These are phyloP conservation scores for Pterobdella sp. DNA, from an alignment of 2,888 invertebrate genomes.

Conservation along the genomic window DNA sequence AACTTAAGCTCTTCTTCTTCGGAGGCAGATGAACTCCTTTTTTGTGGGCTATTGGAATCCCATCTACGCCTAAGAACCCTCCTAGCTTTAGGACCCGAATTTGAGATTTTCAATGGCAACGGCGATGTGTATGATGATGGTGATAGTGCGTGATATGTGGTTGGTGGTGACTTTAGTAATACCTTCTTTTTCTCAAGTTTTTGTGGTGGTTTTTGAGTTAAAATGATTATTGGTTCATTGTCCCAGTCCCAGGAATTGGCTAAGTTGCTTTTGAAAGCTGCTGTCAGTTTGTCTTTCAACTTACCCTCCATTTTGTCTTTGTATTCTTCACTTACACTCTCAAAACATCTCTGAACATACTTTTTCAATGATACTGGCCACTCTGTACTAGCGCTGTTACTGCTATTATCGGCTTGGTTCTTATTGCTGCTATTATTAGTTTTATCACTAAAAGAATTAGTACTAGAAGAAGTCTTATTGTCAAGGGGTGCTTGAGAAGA, in stretches of 20 bases:
- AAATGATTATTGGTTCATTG: slow-evolving; percentile 62
- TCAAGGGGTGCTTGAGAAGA: neutral
- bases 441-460: too few relatives aligned
- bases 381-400: slow-evolving; percentile 56
- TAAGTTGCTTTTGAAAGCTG: slow-evolving; percentile 77
- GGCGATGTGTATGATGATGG: neutral
- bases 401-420: neutral
- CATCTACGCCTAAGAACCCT: neutral
- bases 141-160: neutral
- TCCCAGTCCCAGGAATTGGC: slow-evolving; percentile 89
- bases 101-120: slow-evolving; percentile 3
- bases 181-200: neutral
- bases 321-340: slow-evolving; percentile 77
- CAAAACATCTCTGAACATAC: slow-evolving; percentile 85
- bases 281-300: slow-evolving; percentile 83
- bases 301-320: slow-evolving; percentile 89
- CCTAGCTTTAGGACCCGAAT: slow-evolving; percentile 17
- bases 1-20: slow-evolving; percentile 3
- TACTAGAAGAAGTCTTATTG: neutral
- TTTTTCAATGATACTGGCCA: slow-evolving; percentile 65
- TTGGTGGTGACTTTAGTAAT: neutral
- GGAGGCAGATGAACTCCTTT: neutral
- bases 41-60: neutral
- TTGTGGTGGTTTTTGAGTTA: neutral
- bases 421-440: neutral